Evolutionary conservation across 1,140 invertebrate species (phyloP).

Genomic region (Drosophila chauvacae): DNA sequence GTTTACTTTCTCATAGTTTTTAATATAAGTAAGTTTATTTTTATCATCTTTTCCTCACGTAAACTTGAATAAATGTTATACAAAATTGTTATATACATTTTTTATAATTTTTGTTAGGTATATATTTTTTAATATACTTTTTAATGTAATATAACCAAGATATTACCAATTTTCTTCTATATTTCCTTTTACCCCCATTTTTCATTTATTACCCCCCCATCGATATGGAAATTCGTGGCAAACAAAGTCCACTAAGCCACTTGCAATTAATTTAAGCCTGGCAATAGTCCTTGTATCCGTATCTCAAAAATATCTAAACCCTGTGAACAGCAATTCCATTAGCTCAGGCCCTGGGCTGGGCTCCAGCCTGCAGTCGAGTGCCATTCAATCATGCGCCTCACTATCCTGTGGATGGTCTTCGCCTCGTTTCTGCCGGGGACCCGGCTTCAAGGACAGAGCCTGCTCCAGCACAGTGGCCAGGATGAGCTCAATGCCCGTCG

Average conservation of each 20-base stretch:
- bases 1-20: too few relatives aligned
- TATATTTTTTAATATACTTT: too few relatives aligned
- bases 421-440: background rate
- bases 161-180: background rate
- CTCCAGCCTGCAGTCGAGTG: background rate
- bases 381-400: conserved; percentile 30
- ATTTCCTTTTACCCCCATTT: background rate
- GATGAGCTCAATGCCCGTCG: conserved; percentile 25
- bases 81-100: background rate
- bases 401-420: conserved; percentile 18
- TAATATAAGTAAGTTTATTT: background rate
- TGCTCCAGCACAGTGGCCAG: background rate
- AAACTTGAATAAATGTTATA: background rate
- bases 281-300: background rate
- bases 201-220: background rate
- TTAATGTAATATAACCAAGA: background rate
- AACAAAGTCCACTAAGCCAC: background rate
- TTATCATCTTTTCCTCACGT: background rate
- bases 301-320: background rate
- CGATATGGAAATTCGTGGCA: background rate
- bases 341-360: background rate
- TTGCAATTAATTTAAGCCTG: conserved; percentile 27
- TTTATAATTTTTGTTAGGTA: background rate
- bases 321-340: conserved; percentile 23
- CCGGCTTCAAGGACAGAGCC: background rate